Evolutionary conservation across 1,140 invertebrate species (phyloP), one percentile per base, ranked within the genome.

Genomic region (Chrysoperla carnea): DNA sequence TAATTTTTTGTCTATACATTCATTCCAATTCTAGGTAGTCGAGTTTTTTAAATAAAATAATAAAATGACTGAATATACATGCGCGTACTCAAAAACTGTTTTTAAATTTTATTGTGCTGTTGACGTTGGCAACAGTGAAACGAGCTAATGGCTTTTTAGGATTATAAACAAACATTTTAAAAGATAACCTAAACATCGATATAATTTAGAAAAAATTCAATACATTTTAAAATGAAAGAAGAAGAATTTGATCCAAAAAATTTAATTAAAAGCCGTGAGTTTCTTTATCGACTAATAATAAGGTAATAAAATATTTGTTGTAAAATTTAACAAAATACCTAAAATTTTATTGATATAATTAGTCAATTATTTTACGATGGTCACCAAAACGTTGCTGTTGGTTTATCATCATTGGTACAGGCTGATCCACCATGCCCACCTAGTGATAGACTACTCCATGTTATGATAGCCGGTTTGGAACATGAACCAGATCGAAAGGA

Each of bases 361-460:
- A 96, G 92, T 54, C 87, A 91, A 60, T 58, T 91, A 9, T 85
- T 82, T 57, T 89, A 90, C 52, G 94, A 98, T 76, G 93, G 93
- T 6, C 79, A 94, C 62, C 85, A 93, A 61, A 75, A 79, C 17
- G 63, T 96, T 28, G 93, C 92, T 0, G 77, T 88, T 1, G 83
- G 76, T 41, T 61, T 97, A 35, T 76, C 85, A 2, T 75, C 77
- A 43, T 60, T 80, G 15, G 76, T 89, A 0, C 85, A 92, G 59
- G 78, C 88, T 1, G 85, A 93, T 51, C 85, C 88, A 41, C 77
- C 87, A 15, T 96, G 92, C 59, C 88, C 94, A 8, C 93, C 94
- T 0, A 95, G 91, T 33, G 92, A 99, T 60, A 73, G 70, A 44
- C 60, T 98, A 0, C 65, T 91, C 8, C 81, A 92, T 55, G 57